Evolutionary conservation across 2,797 vertebrate species (phyloP), one percentile per base, ranked within the genome.

Genomic region (Podarcis siculus): DNA sequence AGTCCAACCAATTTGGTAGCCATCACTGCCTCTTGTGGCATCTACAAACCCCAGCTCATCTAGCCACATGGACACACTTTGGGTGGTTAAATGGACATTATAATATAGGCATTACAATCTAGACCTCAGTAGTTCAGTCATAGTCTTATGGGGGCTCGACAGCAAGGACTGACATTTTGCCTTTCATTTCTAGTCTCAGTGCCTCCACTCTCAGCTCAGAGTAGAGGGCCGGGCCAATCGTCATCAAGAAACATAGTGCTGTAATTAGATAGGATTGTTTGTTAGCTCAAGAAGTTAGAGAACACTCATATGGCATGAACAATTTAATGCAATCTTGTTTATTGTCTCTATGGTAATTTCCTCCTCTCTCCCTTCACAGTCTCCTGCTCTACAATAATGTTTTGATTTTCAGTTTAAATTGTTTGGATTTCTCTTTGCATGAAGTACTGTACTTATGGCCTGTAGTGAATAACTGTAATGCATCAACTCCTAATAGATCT

Each of bases 251-350:
- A 78, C 95, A 93, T 89, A 81, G 73, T 89, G 30, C 89, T 94
- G 79, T 93, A 94, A 95, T 95, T 94, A 93, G 85, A 92, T 77
- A 23, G 86, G 89, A 95, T 89, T 91, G 91, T 92, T 95, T 93
- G 89, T 92, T 95, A 95, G 90, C 88, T 86, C 85, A 92, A 93
- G 87, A 95, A 95, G 94, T 95, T 95, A 95, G 85, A 93, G 88
- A 79, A 86, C 89, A 90, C 67, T 94, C 87, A 92, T 87, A 87
- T 76, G 89, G 89, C 88, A 89, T 87, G 93, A 96, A 94, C 86
- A 95, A 89, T 90, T 93, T 90, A 89, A 89, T 89, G 82, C 78
- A 84, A 83, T 87, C 49, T 84, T 77, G 86, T 88, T 93, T 92
- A 94, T 93, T 93, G 88, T 89, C 89, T 93, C 87, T 86, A 61